A percentile compares a stretch with the other conserved stretches of the same genome.
These are phyloP conservation scores for Blennius ocellaris DNA, from an alignment of 2,113 vertebrate genomes.

Conservation along the genomic window DNA sequence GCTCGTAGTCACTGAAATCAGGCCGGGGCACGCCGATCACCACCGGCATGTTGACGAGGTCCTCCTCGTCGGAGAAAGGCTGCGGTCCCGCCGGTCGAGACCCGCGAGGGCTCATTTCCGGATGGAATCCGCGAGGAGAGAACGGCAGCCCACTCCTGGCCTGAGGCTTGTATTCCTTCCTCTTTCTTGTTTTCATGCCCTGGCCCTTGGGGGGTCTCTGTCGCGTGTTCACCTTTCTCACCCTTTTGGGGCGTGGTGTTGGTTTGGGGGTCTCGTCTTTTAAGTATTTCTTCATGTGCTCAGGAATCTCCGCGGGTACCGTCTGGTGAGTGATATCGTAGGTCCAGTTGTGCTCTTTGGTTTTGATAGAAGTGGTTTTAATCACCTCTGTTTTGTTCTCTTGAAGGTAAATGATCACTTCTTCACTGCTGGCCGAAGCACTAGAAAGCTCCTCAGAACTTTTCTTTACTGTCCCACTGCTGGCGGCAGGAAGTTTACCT, in stretches of 20 bases:
- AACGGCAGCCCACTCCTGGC: conserved; percentile 49
- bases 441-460: conserved; percentile 36
- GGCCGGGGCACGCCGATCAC: conserved; percentile 86
- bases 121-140: conserved; percentile 76
- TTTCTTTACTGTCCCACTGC: too few relatives aligned
- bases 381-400: conserved; percentile 71
- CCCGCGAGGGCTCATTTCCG: conserved; percentile 56
- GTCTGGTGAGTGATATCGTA: conserved; percentile 72
- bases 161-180: conserved; percentile 75
- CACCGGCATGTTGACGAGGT: conserved; percentile 68
- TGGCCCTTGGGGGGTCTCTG: conserved; percentile 66
- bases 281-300: conserved; percentile 78
- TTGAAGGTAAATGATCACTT: conserved; percentile 80
- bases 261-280: conserved; percentile 32
- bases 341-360: conserved; percentile 73
- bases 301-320: conserved; percentile 63
- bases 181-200: conserved; percentile 79
- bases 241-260: conserved; percentile 43
- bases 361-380: conserved; percentile 70
- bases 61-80: conserved; percentile 60
- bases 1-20: conserved; percentile 84
- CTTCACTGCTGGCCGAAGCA: conserved; percentile 51
- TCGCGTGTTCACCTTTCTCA: conserved; percentile 53
- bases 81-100: conserved; percentile 17
- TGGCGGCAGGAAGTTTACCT: too few relatives aligned